Conservation (phyloP, 2,797 vertebrate genomes). For the Morelia viridis region DNA sequence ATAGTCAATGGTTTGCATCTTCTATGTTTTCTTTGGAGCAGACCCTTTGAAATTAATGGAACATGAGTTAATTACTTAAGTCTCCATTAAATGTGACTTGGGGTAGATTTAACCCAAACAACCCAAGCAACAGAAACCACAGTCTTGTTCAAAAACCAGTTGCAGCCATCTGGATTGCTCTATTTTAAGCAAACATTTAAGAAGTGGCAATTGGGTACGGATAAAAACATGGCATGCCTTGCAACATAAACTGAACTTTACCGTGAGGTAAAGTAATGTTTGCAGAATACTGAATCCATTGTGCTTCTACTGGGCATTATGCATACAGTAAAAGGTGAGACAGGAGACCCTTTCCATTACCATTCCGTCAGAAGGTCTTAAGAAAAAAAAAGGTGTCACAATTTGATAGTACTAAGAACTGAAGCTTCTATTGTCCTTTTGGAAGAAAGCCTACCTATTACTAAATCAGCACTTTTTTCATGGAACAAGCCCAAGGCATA, state of each 20-base stretch:
- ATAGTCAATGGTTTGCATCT: background rate
- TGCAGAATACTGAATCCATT: background rate
- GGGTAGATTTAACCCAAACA: background rate
- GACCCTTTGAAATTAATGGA: background rate
- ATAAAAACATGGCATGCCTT: background rate
- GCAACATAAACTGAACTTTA: background rate
- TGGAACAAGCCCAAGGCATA: background rate
- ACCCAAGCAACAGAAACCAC: background rate
- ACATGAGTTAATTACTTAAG: background rate
- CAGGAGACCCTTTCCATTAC: background rate
- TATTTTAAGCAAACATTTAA: background rate
- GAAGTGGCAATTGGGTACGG: background rate
- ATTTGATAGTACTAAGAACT: background rate
- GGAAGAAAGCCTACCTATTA: background rate
- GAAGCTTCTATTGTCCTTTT: background rate
- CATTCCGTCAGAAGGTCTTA: background rate
- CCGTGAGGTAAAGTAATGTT: background rate
- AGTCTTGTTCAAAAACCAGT: background rate
- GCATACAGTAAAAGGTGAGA: background rate
- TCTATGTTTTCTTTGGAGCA: background rate
- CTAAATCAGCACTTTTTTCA: background rate
- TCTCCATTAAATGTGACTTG: background rate
- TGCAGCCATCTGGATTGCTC: background rate
- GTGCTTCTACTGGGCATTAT: background rate
- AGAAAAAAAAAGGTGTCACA: background rate